Evolutionary conservation across 1,140 invertebrate species (phyloP), one percentile per base, ranked within the genome.

Genomic region (Oryzaephilus surinamensis): DNA sequence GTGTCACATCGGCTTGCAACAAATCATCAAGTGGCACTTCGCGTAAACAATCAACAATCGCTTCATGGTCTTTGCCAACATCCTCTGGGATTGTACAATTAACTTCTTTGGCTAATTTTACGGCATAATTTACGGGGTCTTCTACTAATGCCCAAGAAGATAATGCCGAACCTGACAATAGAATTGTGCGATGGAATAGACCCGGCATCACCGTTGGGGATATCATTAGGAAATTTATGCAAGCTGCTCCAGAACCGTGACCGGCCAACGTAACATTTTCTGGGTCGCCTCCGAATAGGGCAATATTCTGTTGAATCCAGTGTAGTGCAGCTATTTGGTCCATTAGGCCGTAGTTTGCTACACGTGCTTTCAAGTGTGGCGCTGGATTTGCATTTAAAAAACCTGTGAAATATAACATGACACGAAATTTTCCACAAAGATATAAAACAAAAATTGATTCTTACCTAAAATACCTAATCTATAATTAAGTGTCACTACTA

Each of bases 401-500:
- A 51, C 84, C 81, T 86, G 62, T 11, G 58, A 59, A n/a, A 37
- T 45, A 47, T 41, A 46, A 36, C n/a, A 19, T 20, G 19, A 20
- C 19, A 11, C 10, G 11, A 7, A 24, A 15, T 20, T 19, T 12
- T 13, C 7, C 24, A 12, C 18, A 37, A 27, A 3, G 5, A 11
- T 10, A 20, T 23, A 20, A 13, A 23, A 4, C 17, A 28, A 24
- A 24, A 15, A 20, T 38, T 17, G 6, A 10, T 1, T 39, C 74
- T 76, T 68, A 89, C 87, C 94, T 54, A 98, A 70, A 45, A 96
- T 82, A 33, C 94, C 95, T 23, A 99, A 76, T 37, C 95, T 74
- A 66, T 96, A 99, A 72, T 98, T 98, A 48, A 98, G 76, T 12
- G 92, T 94, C 48, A 98, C 83, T 42, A 97, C 88, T 39, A 97